Evolutionary conservation across 2,113 vertebrate genomes (phyloP), one percentile per base, ranked within the genome.

Genomic region (Coptodon bakossiorum): DNA sequence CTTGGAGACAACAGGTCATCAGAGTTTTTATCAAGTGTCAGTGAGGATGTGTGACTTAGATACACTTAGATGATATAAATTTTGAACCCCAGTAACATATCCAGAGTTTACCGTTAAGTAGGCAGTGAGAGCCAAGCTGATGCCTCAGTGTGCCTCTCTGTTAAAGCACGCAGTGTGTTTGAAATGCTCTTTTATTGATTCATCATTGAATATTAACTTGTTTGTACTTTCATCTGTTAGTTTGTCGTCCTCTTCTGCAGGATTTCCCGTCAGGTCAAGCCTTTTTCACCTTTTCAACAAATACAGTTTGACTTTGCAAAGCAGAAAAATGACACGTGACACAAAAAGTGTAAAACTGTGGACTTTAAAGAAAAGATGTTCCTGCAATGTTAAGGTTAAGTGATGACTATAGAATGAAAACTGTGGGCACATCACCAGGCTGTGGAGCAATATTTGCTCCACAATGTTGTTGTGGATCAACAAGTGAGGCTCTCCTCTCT

Each of bases 281-380:
- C 63, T 40, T 34, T 71, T 83, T 40, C 22, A 83, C 63, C 19
- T 38, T 36, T 68, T 34, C 29, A 16, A 52, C 56, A 66, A 22
- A 52, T 38, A 36, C 5, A 71, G 13, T 36, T 63, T 63, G 34
- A 48, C 22, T 27, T 43, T 16, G 7, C 1, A 73, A 45, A 73
- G 68, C 40, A 73, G 22, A 17, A 73, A 45, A 73, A 2, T 43
- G 22, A 45, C 12, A 43, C 5, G 5, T 27, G 38, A 24, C 7
- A 6, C 9, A 63, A 63, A 11, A 63, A 63, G 29, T 61, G 29
- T 61, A 61, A 61, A 34, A 34, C 16, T 11, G 59, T 61, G 34
- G 2, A 19, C 57, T 34, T 61, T 19, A 61, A 61, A 61, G 57
- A 0, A 17, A 59, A 29, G 0, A 0, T 0, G 6, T 61, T 61